These are phyloP conservation scores for Benitochromis conjunctus DNA, from an alignment of 2,113 vertebrate species.

Conservation along the genomic window DNA sequence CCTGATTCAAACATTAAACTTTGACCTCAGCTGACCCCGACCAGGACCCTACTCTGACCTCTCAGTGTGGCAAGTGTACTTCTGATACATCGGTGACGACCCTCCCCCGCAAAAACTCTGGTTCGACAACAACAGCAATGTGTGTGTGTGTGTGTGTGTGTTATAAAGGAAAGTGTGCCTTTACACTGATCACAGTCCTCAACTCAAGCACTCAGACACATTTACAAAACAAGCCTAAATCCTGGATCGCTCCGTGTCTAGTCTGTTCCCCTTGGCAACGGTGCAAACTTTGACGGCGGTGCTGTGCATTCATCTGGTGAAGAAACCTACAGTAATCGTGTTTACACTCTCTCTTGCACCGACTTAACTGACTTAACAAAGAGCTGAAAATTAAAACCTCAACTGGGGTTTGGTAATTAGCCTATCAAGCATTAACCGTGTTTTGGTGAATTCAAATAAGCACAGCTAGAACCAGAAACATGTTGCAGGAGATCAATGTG, in stretches of 20 bases:
- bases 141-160: neutral
- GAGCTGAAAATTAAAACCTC: neutral
- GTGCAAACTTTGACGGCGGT: neutral
- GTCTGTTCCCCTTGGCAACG: neutral
- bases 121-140: neutral
- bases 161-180: neutral
- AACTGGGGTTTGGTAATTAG: neutral
- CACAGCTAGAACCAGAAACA: neutral
- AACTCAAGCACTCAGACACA: neutral
- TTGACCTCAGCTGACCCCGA: constrained; percentile 30
- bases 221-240: neutral
- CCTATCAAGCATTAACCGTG: neutral
- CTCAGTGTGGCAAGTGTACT: constrained; percentile 7
- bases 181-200: neutral
- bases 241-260: neutral
- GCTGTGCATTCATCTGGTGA: neutral
- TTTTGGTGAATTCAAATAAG: neutral
- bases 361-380: neutral
- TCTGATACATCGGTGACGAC: constrained; percentile 3
- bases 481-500: neutral
- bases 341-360: neutral
- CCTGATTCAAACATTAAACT: constrained; percentile 44
- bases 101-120: neutral
- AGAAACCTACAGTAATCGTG: neutral
- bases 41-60: constrained; percentile 18